A percentile compares a stretch with the other conserved stretches of the same genome.
Conservation (phyloP, 2,797 vertebrate species). For the Gambelia wislizenii region DNA sequence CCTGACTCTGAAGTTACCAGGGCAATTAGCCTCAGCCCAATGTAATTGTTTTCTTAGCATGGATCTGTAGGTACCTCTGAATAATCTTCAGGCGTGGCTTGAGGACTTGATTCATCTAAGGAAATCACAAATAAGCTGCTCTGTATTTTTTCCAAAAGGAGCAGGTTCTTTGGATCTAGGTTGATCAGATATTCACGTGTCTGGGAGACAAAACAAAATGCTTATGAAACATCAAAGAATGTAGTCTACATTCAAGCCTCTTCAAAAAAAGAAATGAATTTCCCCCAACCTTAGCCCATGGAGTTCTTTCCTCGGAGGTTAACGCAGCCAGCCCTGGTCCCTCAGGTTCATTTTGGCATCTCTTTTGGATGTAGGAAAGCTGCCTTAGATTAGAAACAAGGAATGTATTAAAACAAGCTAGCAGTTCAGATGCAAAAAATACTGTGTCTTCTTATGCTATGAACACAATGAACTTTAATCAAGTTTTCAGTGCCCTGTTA, state of each 20-base stretch:
- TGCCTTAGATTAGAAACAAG: slow-evolving; percentile 82
- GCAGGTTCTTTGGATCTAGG: slow-evolving; percentile 90
- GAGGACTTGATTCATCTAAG: slow-evolving; percentile 87
- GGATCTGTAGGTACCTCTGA: slow-evolving; percentile 80
- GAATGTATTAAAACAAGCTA: not conserved
- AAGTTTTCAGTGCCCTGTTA: not conserved
- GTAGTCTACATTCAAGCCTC: not conserved
- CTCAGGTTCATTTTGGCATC: slow-evolving; percentile 83
- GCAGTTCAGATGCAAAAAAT: not conserved
- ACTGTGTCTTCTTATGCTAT: not conserved
- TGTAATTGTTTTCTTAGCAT: not conserved
- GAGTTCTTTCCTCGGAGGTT: slow-evolving; percentile 90
- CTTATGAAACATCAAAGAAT: slow-evolving; percentile 44
- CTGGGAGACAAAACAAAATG: slow-evolving; percentile 74
- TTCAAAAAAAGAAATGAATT: slow-evolving; percentile 2
- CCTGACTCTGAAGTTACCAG: not conserved
- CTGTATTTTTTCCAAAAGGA: slow-evolving; percentile 91
- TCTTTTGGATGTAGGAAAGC: slow-evolving; percentile 83
- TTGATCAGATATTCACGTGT: slow-evolving; percentile 89
- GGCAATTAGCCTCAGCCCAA: not conserved
- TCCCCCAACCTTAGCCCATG: slow-evolving; percentile 89
- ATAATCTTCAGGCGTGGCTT: slow-evolving; percentile 88
- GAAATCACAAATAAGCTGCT: slow-evolving; percentile 86
- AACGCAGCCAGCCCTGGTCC: slow-evolving; percentile 89
- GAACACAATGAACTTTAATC: not conserved